phyloP scores from a whole-genome alignment of 92 coral and sea anemone species.

The Pocillopora grandis region DNA sequence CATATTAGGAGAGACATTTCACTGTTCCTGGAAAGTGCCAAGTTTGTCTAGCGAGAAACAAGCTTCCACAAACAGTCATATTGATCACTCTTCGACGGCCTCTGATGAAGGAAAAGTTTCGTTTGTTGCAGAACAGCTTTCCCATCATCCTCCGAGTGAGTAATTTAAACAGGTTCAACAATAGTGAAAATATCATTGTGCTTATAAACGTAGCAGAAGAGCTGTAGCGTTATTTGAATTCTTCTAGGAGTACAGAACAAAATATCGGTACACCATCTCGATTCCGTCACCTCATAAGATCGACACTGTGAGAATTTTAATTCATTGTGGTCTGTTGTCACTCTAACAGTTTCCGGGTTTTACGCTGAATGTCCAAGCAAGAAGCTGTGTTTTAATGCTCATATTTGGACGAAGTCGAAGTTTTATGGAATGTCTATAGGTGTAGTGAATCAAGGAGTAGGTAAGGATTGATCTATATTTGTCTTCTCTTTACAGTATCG shows the following conservation, averaged over 20 bases:
- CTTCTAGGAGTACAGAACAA: too few relatives aligned
- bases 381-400: constrained; percentile 88
- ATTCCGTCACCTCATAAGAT: too few relatives aligned
- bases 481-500: neutral
- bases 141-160: constrained; percentile 99
- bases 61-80: constrained; percentile 41
- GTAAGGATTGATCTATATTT: constrained; percentile 37
- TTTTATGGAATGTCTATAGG: constrained; percentile 99
- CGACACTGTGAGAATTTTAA: too few relatives aligned
- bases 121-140: constrained; percentile 93
- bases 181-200: too few relatives aligned
- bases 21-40: constrained; percentile 89
- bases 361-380: constrained; percentile 97
- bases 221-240: too few relatives aligned
- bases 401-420: constrained; percentile 95
- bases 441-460: constrained; percentile 92
- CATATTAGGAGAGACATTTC: constrained; percentile 92
- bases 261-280: too few relatives aligned
- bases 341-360: constrained; percentile 85
- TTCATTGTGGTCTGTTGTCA: neutral
- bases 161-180: neutral
- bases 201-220: too few relatives aligned
- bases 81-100: constrained; percentile 36
- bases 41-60: constrained; percentile 52
- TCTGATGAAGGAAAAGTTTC: constrained; percentile 65